Conservation (phyloP, 2,888 invertebrate genomes). For the Drosophila infuscata region DNA sequence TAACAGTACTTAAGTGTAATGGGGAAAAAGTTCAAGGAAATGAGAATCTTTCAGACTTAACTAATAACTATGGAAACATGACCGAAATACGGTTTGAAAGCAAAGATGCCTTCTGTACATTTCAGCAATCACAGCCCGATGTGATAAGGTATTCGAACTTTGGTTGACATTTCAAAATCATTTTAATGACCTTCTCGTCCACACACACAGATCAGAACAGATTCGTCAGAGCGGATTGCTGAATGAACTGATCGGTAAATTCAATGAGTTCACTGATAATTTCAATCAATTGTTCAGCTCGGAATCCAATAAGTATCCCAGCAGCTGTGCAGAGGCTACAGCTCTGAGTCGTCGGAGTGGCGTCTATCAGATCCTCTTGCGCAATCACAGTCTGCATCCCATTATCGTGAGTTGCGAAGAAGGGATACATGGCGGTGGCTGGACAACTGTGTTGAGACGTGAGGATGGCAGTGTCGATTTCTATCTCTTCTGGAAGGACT, state of each 20-base stretch:
- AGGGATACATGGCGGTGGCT: slow-evolving; percentile 87
- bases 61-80: slow-evolving; percentile 24
- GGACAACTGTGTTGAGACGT: slow-evolving; percentile 89
- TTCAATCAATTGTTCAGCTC: background rate
- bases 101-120: slow-evolving; percentile 3
- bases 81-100: slow-evolving; percentile 28
- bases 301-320: slow-evolving; percentile 11
- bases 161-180: background rate
- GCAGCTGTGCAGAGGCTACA: slow-evolving; percentile 69
- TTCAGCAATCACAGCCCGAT: slow-evolving; percentile 13
- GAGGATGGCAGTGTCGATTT: slow-evolving; percentile 89
- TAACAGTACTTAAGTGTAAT: background rate
- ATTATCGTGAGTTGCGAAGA: slow-evolving; percentile 86
- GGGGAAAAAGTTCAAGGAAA: background rate
- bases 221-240: slow-evolving; percentile 22
- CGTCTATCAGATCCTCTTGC: slow-evolving; percentile 85
- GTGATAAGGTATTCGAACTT: slow-evolving; percentile 13
- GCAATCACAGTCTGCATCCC: slow-evolving; percentile 85
- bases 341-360: slow-evolving; percentile 76
- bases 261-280: slow-evolving; percentile 3
- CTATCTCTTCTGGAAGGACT: slow-evolving; percentile 88
- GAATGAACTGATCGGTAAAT: background rate
- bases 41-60: slow-evolving; percentile 17
- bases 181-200: background rate
- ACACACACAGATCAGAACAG: slow-evolving; percentile 20